phyloP scores from a whole-genome alignment of 2,113 vertebrate genomes.

The Meriones unguiculatus region DNA sequence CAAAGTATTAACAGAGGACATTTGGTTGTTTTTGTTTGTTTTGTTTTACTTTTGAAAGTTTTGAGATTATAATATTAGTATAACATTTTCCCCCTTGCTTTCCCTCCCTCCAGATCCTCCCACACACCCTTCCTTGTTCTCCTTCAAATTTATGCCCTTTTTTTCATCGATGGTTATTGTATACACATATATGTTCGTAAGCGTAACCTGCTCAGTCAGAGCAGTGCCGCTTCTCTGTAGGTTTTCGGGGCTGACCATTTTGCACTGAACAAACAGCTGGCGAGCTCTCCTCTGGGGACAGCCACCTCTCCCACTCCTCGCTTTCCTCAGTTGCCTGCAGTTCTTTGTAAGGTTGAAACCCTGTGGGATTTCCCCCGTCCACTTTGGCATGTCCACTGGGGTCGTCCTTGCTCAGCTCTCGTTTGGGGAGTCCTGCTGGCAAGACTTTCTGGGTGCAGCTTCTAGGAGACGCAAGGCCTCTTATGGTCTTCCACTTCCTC shows the following conservation, averaged over 20 bases:
- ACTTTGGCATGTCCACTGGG: neutral
- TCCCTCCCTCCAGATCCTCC: neutral
- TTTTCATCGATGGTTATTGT: neutral
- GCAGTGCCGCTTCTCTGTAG: neutral
- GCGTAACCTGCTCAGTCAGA: neutral
- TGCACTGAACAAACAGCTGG: neutral
- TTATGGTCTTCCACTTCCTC: neutral
- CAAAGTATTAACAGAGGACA: neutral
- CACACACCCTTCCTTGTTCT: neutral
- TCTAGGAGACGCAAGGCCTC: neutral
- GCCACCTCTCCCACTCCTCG: neutral
- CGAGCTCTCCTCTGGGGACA: neutral
- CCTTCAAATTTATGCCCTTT: neutral
- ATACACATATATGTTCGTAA: neutral
- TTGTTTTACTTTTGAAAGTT: neutral
- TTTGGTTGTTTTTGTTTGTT: neutral
- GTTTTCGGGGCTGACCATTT: neutral
- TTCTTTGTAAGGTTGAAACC: neutral
- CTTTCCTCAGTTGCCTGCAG: neutral
- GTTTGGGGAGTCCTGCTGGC: neutral
- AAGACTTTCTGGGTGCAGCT: neutral
- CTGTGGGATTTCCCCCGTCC: neutral
- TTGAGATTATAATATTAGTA: neutral
- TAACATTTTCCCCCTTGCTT: neutral
- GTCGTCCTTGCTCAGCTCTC: neutral